phyloP scores from a whole-genome alignment of 2,797 vertebrate genomes.

The Neosilurus mollespiculum region DNA sequence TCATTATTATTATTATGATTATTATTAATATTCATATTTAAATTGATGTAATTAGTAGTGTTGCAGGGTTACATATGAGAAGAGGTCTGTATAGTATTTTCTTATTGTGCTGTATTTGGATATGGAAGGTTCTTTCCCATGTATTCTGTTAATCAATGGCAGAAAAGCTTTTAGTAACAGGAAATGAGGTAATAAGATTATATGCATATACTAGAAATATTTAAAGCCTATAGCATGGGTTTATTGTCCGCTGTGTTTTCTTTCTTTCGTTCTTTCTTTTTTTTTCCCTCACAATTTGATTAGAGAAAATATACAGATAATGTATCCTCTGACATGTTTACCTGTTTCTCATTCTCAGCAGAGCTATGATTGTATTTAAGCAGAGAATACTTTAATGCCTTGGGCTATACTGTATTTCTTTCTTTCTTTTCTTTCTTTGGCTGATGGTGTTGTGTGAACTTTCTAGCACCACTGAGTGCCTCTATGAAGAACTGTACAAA shows the following conservation, averaged over 20 bases:
- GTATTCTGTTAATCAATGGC: constrained; percentile 25
- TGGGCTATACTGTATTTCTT: neutral
- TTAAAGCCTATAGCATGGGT: constrained; percentile 16
- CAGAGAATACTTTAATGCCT: constrained; percentile 6
- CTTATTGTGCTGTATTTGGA: constrained; percentile 34
- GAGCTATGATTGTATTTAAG: constrained; percentile 35
- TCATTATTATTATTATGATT: no score
- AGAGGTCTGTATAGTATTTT: constrained; percentile 40
- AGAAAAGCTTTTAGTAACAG: constrained; percentile 35
- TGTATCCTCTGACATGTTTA: constrained; percentile 14
- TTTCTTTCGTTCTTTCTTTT: neutral
- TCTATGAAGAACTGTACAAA: constrained; percentile 6
- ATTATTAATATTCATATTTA: neutral
- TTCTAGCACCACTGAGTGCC: constrained; percentile 21
- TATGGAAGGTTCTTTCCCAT: constrained; percentile 20
- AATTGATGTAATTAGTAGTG: constrained; percentile 8
- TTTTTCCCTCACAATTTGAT: neutral
- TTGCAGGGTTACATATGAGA: constrained; percentile 37
- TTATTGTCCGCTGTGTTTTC: constrained; percentile 29
- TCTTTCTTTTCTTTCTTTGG: neutral
- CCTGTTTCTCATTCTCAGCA: constrained; percentile 21
- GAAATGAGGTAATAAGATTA: constrained; percentile 25
- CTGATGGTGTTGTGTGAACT: constrained; percentile 6
- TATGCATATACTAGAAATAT: constrained; percentile 35
- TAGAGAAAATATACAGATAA: constrained; percentile 43